Conservation (phyloP, 1,140 invertebrate genomes). For the Anastrepha ludens region DNA sequence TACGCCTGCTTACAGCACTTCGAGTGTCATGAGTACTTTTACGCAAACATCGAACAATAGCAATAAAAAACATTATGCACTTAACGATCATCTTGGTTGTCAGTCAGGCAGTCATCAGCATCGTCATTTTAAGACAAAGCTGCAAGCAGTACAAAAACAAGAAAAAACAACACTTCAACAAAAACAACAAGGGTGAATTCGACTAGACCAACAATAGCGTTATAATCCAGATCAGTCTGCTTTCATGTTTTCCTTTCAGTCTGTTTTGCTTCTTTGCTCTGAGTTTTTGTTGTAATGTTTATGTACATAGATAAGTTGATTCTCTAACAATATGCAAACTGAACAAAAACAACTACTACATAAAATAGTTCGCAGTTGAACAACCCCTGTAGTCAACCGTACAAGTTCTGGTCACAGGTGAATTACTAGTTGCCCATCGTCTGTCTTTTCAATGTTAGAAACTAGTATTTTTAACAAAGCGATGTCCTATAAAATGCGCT, state of each 20-base stretch:
- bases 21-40: conserved; percentile 29
- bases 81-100: conserved; percentile 36
- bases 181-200: background rate
- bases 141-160: background rate
- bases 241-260: background rate
- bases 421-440: too few relatives aligned
- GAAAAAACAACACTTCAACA: background rate
- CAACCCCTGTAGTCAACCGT: background rate
- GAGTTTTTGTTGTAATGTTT: background rate
- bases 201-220: conserved; percentile 15
- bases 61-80: background rate
- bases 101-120: conserved; percentile 25
- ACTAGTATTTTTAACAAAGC: too few relatives aligned
- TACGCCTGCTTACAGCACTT: background rate
- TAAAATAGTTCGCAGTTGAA: background rate
- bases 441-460: too few relatives aligned
- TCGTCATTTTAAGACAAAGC: background rate
- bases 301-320: conserved; percentile 28
- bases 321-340: conserved; percentile 41
- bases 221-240: conserved; percentile 32
- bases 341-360: background rate
- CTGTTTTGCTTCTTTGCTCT: background rate
- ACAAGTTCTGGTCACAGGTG: too few relatives aligned
- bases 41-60: conserved; percentile 24
- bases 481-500: too few relatives aligned